These are phyloP conservation scores for Mellilla xanthometata DNA, from an alignment of 2,888 invertebrate species.

Conservation along the genomic window DNA sequence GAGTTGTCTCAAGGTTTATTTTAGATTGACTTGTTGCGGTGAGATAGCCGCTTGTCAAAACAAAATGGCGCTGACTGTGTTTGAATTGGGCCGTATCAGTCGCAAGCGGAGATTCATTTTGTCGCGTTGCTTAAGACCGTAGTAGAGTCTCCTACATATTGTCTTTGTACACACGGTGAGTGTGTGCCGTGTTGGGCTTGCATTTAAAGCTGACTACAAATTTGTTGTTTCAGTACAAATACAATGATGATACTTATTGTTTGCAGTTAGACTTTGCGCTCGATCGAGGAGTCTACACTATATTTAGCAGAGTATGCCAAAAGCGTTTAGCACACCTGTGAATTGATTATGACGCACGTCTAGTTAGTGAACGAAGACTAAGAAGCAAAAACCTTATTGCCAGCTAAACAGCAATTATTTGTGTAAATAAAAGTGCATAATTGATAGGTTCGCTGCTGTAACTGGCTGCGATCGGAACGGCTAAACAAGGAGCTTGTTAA, in stretches of 20 bases:
- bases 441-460: slow-evolving; percentile 25
- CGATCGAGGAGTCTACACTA: slow-evolving; percentile 69
- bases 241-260: slow-evolving; percentile 80
- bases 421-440: slow-evolving; percentile 20
- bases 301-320: slow-evolving; percentile 55
- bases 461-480: slow-evolving; percentile 28
- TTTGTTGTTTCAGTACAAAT: slow-evolving; percentile 82
- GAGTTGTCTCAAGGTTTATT: slow-evolving; percentile 47
- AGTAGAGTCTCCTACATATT: slow-evolving; percentile 77
- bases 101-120: slow-evolving; percentile 82
- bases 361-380: not conserved
- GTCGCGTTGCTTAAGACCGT: slow-evolving; percentile 81
- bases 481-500: slow-evolving; percentile 33
- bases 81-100: slow-evolving; percentile 82
- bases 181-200: slow-evolving; percentile 78
- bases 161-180: slow-evolving; percentile 78
- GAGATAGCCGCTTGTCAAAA: slow-evolving; percentile 79
- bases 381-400: not conserved
- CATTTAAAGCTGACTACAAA: slow-evolving; percentile 81
- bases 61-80: slow-evolving; percentile 81
- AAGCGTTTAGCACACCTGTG: slow-evolving; percentile 61
- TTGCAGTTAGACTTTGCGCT: slow-evolving; percentile 77
- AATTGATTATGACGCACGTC: slow-evolving; percentile 63
- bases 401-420: slow-evolving; percentile 1
- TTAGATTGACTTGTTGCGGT: slow-evolving; percentile 40